Evolutionary conservation across 2,797 vertebrate genomes (phyloP).

Genomic region (Eleutherodactylus coqui): DNA sequence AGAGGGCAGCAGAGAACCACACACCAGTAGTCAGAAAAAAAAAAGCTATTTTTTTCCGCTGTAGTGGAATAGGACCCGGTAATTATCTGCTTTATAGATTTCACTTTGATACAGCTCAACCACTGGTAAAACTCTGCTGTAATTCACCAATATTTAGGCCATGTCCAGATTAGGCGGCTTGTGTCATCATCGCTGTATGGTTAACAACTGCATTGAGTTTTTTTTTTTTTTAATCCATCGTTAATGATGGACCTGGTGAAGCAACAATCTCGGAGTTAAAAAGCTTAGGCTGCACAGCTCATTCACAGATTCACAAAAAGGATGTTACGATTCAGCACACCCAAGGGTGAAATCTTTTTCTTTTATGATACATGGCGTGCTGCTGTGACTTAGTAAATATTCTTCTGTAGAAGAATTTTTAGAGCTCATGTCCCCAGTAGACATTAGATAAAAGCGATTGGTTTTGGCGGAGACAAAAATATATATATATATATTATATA

Average conservation of each 20-base stretch:
- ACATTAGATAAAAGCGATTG: neutral
- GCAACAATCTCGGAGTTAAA: neutral
- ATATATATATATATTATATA: too few species aligned
- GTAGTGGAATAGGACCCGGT: neutral
- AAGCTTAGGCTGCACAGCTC: neutral
- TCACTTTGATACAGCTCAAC: slow-evolving; percentile 43
- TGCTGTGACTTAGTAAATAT: slow-evolving; percentile 5
- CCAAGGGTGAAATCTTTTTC: slow-evolving; percentile 5
- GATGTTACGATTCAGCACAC: neutral
- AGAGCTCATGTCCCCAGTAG: neutral
- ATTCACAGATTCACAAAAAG: slow-evolving; percentile 16
- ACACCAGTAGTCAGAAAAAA: neutral
- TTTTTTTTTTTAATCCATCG: neutral
- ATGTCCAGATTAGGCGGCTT: neutral
- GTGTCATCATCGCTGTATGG: neutral
- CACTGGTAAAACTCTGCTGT: slow-evolving; percentile 22
- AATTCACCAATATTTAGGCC: slow-evolving; percentile 33
- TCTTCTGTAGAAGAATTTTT: neutral
- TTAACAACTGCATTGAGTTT: too few species aligned
- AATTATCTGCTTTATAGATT: slow-evolving; percentile 48
- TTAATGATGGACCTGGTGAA: neutral
- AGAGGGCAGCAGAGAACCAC: slow-evolving; percentile 74
- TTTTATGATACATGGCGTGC: slow-evolving; percentile 12
- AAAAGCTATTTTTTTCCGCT: neutral
- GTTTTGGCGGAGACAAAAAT: neutral